These are phyloP conservation scores for Mamestra brassicae DNA, from an alignment of 2,888 invertebrate genomes.

Conservation along the genomic window DNA sequence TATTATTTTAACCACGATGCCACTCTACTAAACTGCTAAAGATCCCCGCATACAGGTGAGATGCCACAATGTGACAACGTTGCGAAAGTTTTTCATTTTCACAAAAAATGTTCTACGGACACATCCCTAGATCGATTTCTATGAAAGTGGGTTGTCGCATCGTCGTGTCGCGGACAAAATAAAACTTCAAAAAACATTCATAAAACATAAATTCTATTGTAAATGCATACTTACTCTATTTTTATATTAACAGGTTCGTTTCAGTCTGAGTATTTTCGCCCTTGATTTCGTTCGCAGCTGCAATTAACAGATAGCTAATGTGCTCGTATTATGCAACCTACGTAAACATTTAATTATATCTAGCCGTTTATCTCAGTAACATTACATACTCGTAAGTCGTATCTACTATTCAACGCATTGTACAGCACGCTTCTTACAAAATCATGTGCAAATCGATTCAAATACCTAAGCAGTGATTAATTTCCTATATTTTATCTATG, in stretches of 20 bases:
- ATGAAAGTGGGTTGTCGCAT: background rate
- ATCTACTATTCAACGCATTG: conserved; percentile 12
- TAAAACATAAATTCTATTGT: background rate
- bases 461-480: conserved; percentile 53
- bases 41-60: background rate
- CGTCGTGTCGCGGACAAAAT: no score
- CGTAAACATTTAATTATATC: conserved; percentile 9
- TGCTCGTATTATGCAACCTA: conserved; percentile 8
- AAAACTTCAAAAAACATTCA: no score
- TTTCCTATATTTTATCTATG: conserved; percentile 33
- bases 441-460: conserved; percentile 49
- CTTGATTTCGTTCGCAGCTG: conserved; percentile 2
- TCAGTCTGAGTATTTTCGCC: conserved; percentile 3
- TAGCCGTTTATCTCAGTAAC: conserved; percentile 12
- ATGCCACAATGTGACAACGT: background rate
- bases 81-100: no score
- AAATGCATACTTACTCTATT: background rate
- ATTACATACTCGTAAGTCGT: background rate
- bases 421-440: conserved; percentile 20
- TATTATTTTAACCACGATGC: background rate
- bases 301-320: conserved; percentile 4
- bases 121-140: background rate
- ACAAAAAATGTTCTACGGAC: background rate
- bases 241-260: no score
- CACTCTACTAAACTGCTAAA: background rate